phyloP scores from a whole-genome alignment of 1,140 invertebrate species.

The Drosophila oshimai region DNA sequence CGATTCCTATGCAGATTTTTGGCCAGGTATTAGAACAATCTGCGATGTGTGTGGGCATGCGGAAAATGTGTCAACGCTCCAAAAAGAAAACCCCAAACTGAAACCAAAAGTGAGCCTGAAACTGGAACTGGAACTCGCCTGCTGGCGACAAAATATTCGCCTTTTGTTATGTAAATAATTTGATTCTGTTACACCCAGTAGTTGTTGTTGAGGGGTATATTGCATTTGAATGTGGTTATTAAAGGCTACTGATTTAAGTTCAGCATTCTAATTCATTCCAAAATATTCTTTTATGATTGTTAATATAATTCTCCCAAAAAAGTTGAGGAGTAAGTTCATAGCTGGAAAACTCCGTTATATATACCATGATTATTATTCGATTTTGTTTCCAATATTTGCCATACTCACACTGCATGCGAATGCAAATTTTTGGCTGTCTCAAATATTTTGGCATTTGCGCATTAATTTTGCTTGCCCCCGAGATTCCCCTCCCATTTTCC shows the following conservation, averaged over 20 bases:
- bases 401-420: slow-evolving; percentile 41
- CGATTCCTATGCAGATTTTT: slow-evolving; percentile 10
- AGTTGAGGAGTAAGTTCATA: neutral
- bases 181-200: neutral
- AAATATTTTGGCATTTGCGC: slow-evolving; percentile 79
- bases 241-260: too few relatives aligned
- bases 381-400: slow-evolving; percentile 2
- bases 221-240: neutral
- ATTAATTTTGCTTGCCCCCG: slow-evolving; percentile 62
- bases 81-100: slow-evolving; percentile 5
- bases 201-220: neutral
- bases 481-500: slow-evolving; percentile 7
- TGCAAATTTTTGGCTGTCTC: slow-evolving; percentile 63
- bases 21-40: slow-evolving; percentile 19
- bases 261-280: neutral
- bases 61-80: slow-evolving; percentile 35
- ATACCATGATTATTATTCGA: neutral
- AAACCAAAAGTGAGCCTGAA: slow-evolving; percentile 45
- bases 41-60: slow-evolving; percentile 16
- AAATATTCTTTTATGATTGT: neutral
- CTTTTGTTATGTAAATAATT: slow-evolving; percentile 69
- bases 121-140: slow-evolving; percentile 43
- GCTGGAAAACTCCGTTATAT: neutral
- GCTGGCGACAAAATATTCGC: slow-evolving; percentile 56
- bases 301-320: neutral